Percentiles rank a stretch among this genome's conserved stretches.
These are phyloP conservation scores for Drosophila obscura DNA, from an alignment of 1,140 invertebrate species.

Conservation along the genomic window DNA sequence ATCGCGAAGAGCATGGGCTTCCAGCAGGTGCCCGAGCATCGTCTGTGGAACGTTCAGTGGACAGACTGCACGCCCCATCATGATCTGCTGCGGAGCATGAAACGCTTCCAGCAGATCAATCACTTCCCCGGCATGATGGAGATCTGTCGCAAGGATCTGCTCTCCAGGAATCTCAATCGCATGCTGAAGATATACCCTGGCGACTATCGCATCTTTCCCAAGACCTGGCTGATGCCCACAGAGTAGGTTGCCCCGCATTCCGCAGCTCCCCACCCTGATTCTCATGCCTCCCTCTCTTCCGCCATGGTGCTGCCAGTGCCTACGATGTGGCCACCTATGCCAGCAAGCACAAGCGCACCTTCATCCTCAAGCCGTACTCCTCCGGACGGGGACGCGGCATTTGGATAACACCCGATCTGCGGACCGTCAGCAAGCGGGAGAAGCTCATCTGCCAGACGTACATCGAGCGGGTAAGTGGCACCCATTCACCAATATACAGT, in stretches of 20 bases:
- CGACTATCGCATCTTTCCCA: constrained; percentile 95
- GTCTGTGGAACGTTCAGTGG: constrained; percentile 94
- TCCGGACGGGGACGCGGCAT: constrained; percentile 95
- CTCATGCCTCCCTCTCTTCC: fast-evolving
- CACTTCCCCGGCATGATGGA: constrained; percentile 96
- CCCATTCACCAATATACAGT: not conserved
- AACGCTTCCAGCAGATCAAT: constrained; percentile 94
- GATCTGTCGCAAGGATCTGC: constrained; percentile 93
- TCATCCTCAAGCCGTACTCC: constrained; percentile 94
- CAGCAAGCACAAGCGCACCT: constrained; percentile 88
- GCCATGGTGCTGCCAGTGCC: constrained; percentile 28
- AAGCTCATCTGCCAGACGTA: constrained; percentile 94
- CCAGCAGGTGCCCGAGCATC: constrained; percentile 64
- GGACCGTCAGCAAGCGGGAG: constrained; percentile 91
- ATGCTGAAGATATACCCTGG: constrained; percentile 94
- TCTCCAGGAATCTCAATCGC: constrained; percentile 93
- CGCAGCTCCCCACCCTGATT: no score
- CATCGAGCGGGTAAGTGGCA: constrained; percentile 84
- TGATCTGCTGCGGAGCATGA: constrained; percentile 93
- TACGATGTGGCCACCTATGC: constrained; percentile 72
- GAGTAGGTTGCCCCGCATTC: constrained; percentile 86
- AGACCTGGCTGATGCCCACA: constrained; percentile 95
- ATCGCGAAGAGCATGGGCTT: constrained; percentile 57
- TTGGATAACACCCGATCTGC: constrained; percentile 89
- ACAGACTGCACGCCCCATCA: constrained; percentile 92